Evolutionary conservation across 2,888 invertebrate species (phyloP).

Genomic region (Pterostichus niger): DNA sequence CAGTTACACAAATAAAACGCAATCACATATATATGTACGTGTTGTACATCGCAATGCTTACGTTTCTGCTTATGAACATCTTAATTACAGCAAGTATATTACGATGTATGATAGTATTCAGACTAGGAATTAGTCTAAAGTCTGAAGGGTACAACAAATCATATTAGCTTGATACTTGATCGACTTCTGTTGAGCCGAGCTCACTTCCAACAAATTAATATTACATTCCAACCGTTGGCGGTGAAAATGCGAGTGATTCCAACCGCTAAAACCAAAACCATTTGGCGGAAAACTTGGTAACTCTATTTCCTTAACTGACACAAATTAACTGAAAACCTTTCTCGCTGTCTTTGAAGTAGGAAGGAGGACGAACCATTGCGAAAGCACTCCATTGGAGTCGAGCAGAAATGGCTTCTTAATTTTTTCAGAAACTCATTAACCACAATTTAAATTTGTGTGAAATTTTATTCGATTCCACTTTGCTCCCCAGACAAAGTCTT

Average conservation of each 20-base stretch:
- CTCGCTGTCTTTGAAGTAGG: slow-evolving; percentile 72
- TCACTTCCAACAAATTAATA: slow-evolving; percentile 25
- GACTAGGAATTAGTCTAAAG: not conserved
- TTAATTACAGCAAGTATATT: slow-evolving; percentile 17
- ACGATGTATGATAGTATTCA: too few species aligned
- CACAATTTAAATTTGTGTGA: slow-evolving; percentile 76
- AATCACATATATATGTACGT: slow-evolving; percentile 45
- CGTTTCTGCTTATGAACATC: slow-evolving; percentile 19
- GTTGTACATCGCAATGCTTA: not conserved
- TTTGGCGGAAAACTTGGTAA: slow-evolving; percentile 69
- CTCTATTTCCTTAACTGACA: slow-evolving; percentile 76
- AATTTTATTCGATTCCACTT: slow-evolving; percentile 73
- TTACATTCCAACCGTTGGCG: slow-evolving; percentile 22
- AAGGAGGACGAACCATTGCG: slow-evolving; percentile 9
- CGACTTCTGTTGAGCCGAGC: slow-evolving; percentile 7
- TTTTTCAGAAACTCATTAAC: slow-evolving; percentile 75
- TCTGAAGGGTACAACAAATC: slow-evolving; percentile 32
- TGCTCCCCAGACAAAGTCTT: slow-evolving; percentile 22
- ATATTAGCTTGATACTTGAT: slow-evolving; percentile 47
- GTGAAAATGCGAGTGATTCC: slow-evolving; percentile 48
- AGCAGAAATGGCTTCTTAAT: slow-evolving; percentile 58
- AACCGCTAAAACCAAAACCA: slow-evolving; percentile 60
- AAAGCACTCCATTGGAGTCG: slow-evolving; percentile 38
- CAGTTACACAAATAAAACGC: slow-evolving; percentile 62
- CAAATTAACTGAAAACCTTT: slow-evolving; percentile 73